These are phyloP conservation scores for Phasia obesa DNA, from an alignment of 2,888 invertebrate species.

Conservation along the genomic window DNA sequence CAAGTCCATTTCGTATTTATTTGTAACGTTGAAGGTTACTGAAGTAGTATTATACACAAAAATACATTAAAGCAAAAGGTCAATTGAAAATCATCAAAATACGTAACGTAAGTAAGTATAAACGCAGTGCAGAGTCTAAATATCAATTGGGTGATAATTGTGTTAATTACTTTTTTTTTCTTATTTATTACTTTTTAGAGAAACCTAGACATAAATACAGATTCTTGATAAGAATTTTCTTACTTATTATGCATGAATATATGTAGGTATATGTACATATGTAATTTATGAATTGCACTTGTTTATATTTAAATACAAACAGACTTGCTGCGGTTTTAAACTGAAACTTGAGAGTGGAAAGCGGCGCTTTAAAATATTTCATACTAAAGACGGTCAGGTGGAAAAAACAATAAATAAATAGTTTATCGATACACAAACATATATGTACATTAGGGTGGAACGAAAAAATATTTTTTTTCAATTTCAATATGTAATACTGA, in stretches of 20 bases:
- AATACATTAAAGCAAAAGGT: constrained; percentile 21
- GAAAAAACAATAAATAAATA: too few species aligned
- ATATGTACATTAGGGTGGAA: too few species aligned
- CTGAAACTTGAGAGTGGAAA: constrained; percentile 2
- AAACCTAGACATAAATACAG: constrained; percentile 60
- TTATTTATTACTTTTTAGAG: constrained; percentile 10
- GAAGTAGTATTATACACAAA: not conserved
- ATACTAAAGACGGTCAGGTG: too few species aligned
- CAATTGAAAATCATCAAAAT: constrained; percentile 40
- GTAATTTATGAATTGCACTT: constrained; percentile 8
- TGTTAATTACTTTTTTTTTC: constrained; percentile 28
- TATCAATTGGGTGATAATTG: constrained; percentile 52
- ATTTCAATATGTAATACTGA: too few species aligned
- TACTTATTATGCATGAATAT: not conserved
- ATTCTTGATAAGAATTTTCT: constrained; percentile 64
- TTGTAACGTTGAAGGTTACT: not conserved
- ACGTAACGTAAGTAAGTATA: not conserved
- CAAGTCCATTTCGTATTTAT: too few species aligned
- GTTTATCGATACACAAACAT: too few species aligned
- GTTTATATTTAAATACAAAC: not conserved
- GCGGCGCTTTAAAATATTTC: constrained; percentile 15
- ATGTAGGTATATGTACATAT: too few species aligned
- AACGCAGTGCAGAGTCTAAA: not conserved
- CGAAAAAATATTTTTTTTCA: too few species aligned
- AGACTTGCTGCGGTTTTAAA: constrained; percentile 27